Evolutionary conservation across 2,797 vertebrate genomes (phyloP).

Genomic region (Presbytis comata): DNA sequence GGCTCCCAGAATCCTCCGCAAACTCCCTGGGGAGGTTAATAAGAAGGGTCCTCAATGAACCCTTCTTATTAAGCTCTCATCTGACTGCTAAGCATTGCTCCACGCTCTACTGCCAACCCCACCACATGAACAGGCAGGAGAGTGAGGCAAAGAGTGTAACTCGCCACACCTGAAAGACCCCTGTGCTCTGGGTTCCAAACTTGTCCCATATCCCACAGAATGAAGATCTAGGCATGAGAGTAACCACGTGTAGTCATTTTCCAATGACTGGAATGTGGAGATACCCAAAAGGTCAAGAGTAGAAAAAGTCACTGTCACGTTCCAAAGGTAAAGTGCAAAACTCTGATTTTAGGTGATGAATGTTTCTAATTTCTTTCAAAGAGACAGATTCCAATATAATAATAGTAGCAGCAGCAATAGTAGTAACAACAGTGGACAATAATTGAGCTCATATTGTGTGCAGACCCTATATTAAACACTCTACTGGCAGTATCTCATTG

Average conservation of each 20-base stretch:
- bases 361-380: neutral
- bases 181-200: neutral
- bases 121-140: neutral
- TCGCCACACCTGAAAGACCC: neutral
- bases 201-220: neutral
- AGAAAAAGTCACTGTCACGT: neutral
- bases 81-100: neutral
- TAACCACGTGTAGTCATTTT: neutral
- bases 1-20: neutral
- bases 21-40: neutral
- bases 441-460: neutral
- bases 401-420: neutral
- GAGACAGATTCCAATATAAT: neutral
- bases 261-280: neutral
- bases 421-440: neutral
- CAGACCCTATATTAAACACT: neutral
- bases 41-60: neutral
- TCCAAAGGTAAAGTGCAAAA: neutral
- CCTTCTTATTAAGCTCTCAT: neutral
- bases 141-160: neutral
- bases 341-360: neutral
- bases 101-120: fast-evolving
- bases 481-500: neutral
- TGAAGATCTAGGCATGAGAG: neutral
- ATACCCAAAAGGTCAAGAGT: neutral